phyloP scores from a whole-genome alignment of 2,888 invertebrate species.

The Himalopsyche kuldschensis region DNA sequence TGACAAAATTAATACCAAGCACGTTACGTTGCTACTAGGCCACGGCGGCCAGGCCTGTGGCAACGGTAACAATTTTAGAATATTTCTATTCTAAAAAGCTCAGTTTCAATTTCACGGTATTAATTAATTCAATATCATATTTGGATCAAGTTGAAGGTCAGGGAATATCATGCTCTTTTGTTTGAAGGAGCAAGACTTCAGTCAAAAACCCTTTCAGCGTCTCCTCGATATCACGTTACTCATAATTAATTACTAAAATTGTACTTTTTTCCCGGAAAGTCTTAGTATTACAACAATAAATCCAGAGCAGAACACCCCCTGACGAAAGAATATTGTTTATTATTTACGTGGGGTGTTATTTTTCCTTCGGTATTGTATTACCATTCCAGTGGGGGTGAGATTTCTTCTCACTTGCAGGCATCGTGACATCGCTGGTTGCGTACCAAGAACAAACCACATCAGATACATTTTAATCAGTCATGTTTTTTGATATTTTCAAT shows the following conservation, averaged over 20 bases:
- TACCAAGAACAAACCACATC: no score
- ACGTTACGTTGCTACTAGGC: no score
- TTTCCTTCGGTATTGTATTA: slow-evolving; percentile 28
- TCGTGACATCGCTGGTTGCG: background rate
- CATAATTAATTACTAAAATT: background rate
- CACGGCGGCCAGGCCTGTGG: no score
- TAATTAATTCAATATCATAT: background rate
- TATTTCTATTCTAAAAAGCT: background rate
- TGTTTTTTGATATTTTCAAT: no score
- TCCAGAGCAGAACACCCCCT: background rate
- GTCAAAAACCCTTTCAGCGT: background rate
- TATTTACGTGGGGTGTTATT: slow-evolving; percentile 31
- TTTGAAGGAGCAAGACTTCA: background rate
- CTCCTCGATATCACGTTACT: background rate
- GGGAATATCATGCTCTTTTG: background rate
- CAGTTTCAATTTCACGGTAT: background rate
- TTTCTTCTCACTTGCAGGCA: background rate
- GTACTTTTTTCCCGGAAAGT: background rate
- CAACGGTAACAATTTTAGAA: no score
- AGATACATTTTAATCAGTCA: no score
- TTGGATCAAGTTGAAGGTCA: background rate
- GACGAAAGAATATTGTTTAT: background rate
- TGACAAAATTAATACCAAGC: no score
- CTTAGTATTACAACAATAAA: background rate
- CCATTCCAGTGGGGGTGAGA: slow-evolving; percentile 2